Evolutionary conservation across 1,140 invertebrate genomes (phyloP), one percentile per base, ranked within the genome.

Genomic region (Teleopsis dalmanni): DNA sequence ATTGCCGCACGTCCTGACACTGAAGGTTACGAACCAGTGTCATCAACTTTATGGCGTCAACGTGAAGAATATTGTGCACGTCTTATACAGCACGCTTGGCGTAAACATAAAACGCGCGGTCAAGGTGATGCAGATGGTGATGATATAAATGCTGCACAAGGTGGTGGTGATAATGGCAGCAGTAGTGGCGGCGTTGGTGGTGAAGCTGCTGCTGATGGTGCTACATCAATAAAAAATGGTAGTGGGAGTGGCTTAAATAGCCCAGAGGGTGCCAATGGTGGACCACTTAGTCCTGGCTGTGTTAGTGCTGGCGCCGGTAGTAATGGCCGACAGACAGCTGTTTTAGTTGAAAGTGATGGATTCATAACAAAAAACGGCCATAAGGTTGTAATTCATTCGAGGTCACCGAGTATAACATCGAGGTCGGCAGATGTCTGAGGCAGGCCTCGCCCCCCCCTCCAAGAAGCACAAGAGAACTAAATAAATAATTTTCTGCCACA

Each of bases 31-130:
- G 88, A 93, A 67, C 88, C 88, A 13, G 88, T 96, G 34, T 93
- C 88, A 52, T 92, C 90, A 14, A 96, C 92, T 13, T 75, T 96
- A 27, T 93, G 89, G 87, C 77, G 94, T 41, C 93, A 97, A 74
- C 81, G 93, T 26, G 93, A 97, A 72, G 91, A 95, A 66, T 95
- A 95, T 73, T 95, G 91, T 73, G 93, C 93, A 48, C 79, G 89
- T 49, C 81, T 96, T 18, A 96, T 98, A 58, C 94, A 98, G 73
- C 87, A 88, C 62, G 90, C 91, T 40, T 98, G 91, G 90, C 78
- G 87, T 19, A 87, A 87, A 66, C 87, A 90, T 69, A 87, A 88
- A 82, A 63, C 80, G 81, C 51, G 76, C 78, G 56, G 48, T 48
- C 65, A 57, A 40, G 56, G 41, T 19, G 48, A 44, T 22, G 61